phyloP scores from a whole-genome alignment of 2,888 invertebrate genomes.

The Aricia artaxerxes region DNA sequence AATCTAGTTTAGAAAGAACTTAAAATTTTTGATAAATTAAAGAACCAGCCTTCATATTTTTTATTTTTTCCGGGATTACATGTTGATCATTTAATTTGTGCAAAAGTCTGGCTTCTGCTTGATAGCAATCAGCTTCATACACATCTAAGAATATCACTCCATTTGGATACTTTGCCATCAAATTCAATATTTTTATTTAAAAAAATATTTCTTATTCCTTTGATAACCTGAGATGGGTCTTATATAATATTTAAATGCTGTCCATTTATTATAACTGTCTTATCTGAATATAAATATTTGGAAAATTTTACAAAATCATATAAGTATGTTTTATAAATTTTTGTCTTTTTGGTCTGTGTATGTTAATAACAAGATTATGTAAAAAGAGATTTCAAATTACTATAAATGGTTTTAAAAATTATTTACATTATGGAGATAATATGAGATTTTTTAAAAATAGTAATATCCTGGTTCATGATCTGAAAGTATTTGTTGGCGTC shows the following conservation, averaged over 20 bases:
- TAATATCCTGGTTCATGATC: background rate
- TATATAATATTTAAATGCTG: background rate
- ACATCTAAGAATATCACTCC: constrained; percentile 40
- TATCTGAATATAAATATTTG: too few species aligned
- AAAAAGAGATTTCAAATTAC: too few species aligned
- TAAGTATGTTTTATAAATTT: too few species aligned
- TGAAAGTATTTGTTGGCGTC: constrained; percentile 35
- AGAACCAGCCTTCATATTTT: background rate
- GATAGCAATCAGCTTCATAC: constrained; percentile 38
- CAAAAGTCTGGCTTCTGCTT: constrained; percentile 33
- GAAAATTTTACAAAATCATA: too few species aligned
- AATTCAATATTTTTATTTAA: constrained; percentile 32
- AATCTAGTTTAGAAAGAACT: background rate
- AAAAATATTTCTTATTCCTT: constrained; percentile 40
- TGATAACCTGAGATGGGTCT: constrained; percentile 40
- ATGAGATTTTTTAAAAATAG: constrained; percentile 2
- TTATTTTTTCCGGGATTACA: constrained; percentile 27
- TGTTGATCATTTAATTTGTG: too few species aligned
- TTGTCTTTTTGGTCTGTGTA: too few species aligned
- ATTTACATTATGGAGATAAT: too few species aligned
- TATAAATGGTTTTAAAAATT: too few species aligned
- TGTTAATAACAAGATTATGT: too few species aligned
- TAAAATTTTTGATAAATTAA: background rate
- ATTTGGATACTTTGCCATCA: background rate
- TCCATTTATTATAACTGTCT: constrained; percentile 21